Percentiles rank a stretch among this genome's conserved stretches.
These are phyloP conservation scores for Forbesichthys agassizii DNA, from an alignment of 2,113 vertebrate species.

Conservation along the genomic window DNA sequence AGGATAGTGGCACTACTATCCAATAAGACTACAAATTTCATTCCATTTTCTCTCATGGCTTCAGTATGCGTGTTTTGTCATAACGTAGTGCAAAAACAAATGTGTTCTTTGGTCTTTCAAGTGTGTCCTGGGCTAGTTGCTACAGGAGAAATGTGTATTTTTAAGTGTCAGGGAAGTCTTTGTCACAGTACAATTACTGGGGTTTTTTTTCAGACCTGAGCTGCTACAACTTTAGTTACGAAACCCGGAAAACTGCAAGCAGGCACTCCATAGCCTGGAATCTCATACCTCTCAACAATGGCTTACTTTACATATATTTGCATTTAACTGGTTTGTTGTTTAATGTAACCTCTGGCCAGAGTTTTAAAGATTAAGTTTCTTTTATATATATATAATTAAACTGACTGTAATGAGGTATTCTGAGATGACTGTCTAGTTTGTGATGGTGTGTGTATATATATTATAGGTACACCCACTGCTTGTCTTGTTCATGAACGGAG, in stretches of 20 bases:
- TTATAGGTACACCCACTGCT: conserved; percentile 14
- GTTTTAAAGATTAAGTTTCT: conserved; percentile 47
- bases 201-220: conserved; percentile 73
- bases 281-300: conserved; percentile 77
- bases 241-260: conserved; percentile 80
- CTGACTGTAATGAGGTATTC: conserved; percentile 52
- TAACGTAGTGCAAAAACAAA: conserved; percentile 43
- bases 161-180: conserved; percentile 76
- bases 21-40: conserved; percentile 46
- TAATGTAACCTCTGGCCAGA: conserved; percentile 62
- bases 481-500: conserved; percentile 46
- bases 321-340: conserved; percentile 70
- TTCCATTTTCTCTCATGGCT: conserved; percentile 55
- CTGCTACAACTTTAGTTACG: conserved; percentile 79
- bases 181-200: conserved; percentile 73
- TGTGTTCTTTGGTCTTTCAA: conserved; percentile 37
- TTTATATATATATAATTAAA: conserved; percentile 30
- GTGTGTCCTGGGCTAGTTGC: conserved; percentile 47
- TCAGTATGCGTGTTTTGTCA: conserved; percentile 33
- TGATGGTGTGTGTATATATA: not conserved
- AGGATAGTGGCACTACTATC: conserved; percentile 57
- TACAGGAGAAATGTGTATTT: conserved; percentile 52
- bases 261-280: conserved; percentile 59
- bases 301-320: conserved; percentile 67
- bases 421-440: conserved; percentile 29